Base-by-base conservation (phyloP, 2,888 invertebrate genomes). In the Dione juno region DNA sequence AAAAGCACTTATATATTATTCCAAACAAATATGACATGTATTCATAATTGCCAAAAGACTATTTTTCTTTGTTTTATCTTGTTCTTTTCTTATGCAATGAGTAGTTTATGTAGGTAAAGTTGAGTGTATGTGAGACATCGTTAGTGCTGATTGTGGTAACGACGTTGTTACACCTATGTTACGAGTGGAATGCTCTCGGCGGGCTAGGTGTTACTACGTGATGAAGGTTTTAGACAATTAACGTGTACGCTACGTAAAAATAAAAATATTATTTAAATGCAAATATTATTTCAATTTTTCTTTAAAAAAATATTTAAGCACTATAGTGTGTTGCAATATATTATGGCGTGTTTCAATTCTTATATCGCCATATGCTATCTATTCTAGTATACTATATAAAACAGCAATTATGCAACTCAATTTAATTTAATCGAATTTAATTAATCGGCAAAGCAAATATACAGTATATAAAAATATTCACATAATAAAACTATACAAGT, bases 121-220 rank as follows among this genome's bases (percentile, higher is more conserved):
- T 54, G 50, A 70, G 74, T 69, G 71, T 65, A 66, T 64, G 69
- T 66, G 71, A 72, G 75, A 80, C 79, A 71, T 82, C 83, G 79
- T 83, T 81, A 82, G 78, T 70, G 77, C 70, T 76, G 78, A 78
- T 80, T 81, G 83, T 74, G 81, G 82, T 76, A 79, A 77, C 78
- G 77, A 79, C 58, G 74, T 75, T 69, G 75, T 75, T 75, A 75
- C 70, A 73, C 69, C 69, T 73, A 61, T 64, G 54, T 64, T 50
- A 8, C 19, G 66, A 73, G 74, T 74, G 67, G 67, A 37, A 48
- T 43, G 68, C 45, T 40, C 73, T 74, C 69, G 53, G 70, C 68
- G 66, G 64, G 69, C 67, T 65, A 48, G 53, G 67, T 43, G 68
- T 66, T 66, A 52, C 57, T 63, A 68, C 68, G 66, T 63, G 71